These are phyloP conservation scores for Diogma glabrata DNA, from an alignment of 2,888 invertebrate genomes.

Conservation along the genomic window DNA sequence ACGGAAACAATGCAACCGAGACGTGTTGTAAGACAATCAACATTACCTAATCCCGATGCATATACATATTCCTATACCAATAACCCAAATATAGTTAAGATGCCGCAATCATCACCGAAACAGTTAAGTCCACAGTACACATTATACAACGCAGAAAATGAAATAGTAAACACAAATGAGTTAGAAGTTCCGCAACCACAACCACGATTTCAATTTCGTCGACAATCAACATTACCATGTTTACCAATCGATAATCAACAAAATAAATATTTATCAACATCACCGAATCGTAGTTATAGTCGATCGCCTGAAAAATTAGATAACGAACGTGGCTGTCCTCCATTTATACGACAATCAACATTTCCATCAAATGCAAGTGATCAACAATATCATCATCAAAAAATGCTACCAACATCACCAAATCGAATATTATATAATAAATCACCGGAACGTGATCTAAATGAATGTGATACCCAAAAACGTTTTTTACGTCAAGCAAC, in stretches of 20 bases:
- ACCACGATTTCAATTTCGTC: slow-evolving; percentile 25
- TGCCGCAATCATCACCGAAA: slow-evolving; percentile 32
- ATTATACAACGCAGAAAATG: slow-evolving; percentile 18
- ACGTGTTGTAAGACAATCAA: slow-evolving; percentile 33
- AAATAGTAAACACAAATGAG: slow-evolving; percentile 11
- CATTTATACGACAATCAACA: slow-evolving; percentile 34
- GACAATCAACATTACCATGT: slow-evolving; percentile 34
- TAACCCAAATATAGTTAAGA: slow-evolving; percentile 28
- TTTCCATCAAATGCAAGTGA: slow-evolving; percentile 27
- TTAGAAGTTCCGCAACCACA: slow-evolving; percentile 6
- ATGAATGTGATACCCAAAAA: slow-evolving; percentile 23
- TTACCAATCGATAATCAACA: slow-evolving; percentile 20
- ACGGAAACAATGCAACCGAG: slow-evolving; percentile 18
- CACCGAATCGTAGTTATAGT: slow-evolving; percentile 32
- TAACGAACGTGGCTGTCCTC: slow-evolving; percentile 28
- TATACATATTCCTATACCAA: slow-evolving; percentile 21
- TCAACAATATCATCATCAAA: slow-evolving; percentile 21
- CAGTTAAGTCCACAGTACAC: slow-evolving; percentile 18
- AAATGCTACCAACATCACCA: slow-evolving; percentile 30
- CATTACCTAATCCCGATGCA: slow-evolving; percentile 28
- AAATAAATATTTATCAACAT: slow-evolving; percentile 30
- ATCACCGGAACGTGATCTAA: slow-evolving; percentile 16
- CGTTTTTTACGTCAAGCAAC: slow-evolving; percentile 31
- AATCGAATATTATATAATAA: slow-evolving; percentile 22
- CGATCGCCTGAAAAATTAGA: slow-evolving; percentile 34